Evolutionary conservation across 2,888 invertebrate species (phyloP), one percentile per base, ranked within the genome.

Genomic region (Heteropelma amictum): DNA sequence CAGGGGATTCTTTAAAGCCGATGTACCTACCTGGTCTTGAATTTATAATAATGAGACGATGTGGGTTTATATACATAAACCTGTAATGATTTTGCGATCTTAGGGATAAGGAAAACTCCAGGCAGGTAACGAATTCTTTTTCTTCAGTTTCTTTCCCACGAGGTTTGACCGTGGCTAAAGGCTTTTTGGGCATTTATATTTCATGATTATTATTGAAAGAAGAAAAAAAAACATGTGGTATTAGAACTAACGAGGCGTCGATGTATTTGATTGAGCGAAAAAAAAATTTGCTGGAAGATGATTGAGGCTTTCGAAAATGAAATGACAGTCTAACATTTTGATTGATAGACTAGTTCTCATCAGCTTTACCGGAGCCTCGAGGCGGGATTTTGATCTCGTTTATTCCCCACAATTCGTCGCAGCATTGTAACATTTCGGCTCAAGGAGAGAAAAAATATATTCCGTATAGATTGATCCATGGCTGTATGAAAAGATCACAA

Each of bases 241-340:
- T 51, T 47, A 42, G 19, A 30, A 21, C 45, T 69, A 74, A 70
- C 70, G 60, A 74, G 70, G 45, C 40, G 61, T 42, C 58, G 60
- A 65, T 64, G 53, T 56, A 14, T 45, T 33, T 33, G 63, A 63
- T 63, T 63, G 63, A 63, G 26, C 21, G 8, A 40, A 38, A 58
- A 17, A 35, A 45, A 64, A 53, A 58, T 54, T 3, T 19, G 33
- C 21, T 38, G 21, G 17, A 60, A 23, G 56, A 51, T 69, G 64
- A 64, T 63, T 58, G 38, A 74, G 53, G 64, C 51, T 53, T 64
- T 74, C 61, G 64, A 51, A 53, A 54, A 65, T 54, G 35, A 65
- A 74, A 26, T 74, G 49, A 60, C 65, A 54, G 65, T 38, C 38
- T 19, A 47, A 47, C 47, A 60, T 65, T 61, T 70, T 70, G 65